A percentile compares a stretch with the other conserved stretches of the same genome.
These are phyloP conservation scores for Nautilus pompilius DNA, from an alignment of 1,140 invertebrate species.

Conservation along the genomic window DNA sequence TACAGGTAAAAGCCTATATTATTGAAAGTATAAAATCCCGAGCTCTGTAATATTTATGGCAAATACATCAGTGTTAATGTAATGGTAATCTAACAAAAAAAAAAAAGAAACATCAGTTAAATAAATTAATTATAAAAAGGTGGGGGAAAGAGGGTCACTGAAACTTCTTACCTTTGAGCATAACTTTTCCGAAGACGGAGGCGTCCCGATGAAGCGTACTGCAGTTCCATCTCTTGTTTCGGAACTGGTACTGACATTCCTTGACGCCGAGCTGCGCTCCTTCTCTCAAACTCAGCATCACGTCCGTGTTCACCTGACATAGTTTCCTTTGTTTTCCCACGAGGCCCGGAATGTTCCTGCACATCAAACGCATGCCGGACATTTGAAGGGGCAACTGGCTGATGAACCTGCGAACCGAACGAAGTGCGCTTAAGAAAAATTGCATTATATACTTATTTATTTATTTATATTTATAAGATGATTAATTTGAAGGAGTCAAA, in stretches of 20 bases:
- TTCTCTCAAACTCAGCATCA: constrained; percentile 58
- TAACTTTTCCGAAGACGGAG: constrained; percentile 50
- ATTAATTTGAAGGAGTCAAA: neutral
- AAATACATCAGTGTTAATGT: too few species aligned
- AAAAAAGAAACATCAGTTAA: too few species aligned
- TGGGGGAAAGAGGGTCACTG: neutral
- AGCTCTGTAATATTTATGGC: too few species aligned
- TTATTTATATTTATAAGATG: neutral
- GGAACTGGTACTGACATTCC: constrained; percentile 64
- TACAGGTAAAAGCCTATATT: too few species aligned
- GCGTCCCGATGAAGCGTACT: constrained; percentile 43
- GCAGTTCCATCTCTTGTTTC: constrained; percentile 64
- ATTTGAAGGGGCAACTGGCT: constrained; percentile 47
- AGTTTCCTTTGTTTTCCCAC: constrained; percentile 48
- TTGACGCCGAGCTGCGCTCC: constrained; percentile 60
- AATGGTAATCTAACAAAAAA: too few species aligned
- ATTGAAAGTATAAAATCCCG: too few species aligned
- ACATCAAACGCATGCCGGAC: constrained; percentile 42
- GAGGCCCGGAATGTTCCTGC: constrained; percentile 52
- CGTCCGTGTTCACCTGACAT: constrained; percentile 59
- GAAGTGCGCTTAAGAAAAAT: neutral
- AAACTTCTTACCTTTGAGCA: constrained; percentile 43
- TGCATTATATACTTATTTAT: neutral
- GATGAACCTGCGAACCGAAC: constrained; percentile 42
- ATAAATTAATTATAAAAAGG: neutral